Conservation (phyloP, 2,113 vertebrate species). For the Pipra filicauda region DNA sequence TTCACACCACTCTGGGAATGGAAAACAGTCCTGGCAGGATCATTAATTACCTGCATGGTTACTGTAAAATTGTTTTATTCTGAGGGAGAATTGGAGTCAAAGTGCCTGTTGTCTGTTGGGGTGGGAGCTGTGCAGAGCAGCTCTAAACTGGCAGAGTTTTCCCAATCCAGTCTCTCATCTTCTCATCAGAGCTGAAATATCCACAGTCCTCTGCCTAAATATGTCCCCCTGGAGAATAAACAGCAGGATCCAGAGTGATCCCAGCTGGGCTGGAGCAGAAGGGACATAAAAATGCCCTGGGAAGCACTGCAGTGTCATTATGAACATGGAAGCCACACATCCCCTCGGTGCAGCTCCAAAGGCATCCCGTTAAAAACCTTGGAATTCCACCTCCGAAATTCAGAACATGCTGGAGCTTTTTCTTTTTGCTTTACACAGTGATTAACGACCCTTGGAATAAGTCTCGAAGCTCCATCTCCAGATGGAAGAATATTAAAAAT, state of each 20-base stretch:
- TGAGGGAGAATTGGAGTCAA: not conserved
- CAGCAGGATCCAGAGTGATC: rapidly evolving
- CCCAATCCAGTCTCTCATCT: not conserved
- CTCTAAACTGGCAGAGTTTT: not conserved
- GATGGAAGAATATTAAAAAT: not conserved
- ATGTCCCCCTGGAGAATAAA: not conserved
- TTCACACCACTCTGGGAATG: not conserved
- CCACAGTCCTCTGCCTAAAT: not conserved
- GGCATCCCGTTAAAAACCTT: not conserved
- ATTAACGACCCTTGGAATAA: not conserved
- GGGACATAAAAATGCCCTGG: not conserved
- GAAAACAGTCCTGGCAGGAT: not conserved
- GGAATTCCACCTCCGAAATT: not conserved
- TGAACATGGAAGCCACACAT: rapidly evolving
- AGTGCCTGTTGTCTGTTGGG: not conserved
- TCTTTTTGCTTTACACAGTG: not conserved
- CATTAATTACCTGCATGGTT: not conserved
- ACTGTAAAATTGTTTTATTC: not conserved
- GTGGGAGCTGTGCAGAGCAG: no score
- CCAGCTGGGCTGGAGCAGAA: not conserved
- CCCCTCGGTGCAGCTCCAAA: not conserved
- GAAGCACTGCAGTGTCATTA: rapidly evolving
- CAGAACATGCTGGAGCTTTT: not conserved
- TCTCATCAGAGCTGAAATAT: not conserved
- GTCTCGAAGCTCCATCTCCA: not conserved